These are phyloP conservation scores for Glaucomys volans DNA, from an alignment of 2,113 vertebrate species.

Conservation along the genomic window DNA sequence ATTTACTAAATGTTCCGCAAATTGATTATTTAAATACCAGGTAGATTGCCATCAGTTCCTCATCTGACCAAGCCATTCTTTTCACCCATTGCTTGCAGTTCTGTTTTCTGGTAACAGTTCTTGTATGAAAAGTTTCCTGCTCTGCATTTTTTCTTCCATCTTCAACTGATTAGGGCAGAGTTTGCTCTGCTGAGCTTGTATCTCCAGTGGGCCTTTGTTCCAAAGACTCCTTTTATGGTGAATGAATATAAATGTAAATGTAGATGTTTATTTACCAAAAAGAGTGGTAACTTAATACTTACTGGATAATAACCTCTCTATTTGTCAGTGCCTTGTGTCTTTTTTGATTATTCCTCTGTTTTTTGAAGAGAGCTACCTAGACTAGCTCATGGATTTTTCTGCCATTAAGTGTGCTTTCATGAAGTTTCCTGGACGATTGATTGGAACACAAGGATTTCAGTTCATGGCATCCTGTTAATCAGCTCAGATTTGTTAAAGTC, in stretches of 20 bases:
- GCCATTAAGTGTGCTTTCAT: neutral
- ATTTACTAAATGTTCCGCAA: neutral
- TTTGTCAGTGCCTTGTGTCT: neutral
- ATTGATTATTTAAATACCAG: neutral
- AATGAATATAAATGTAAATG: neutral
- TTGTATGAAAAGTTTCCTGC: neutral
- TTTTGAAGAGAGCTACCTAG: conserved; percentile 42
- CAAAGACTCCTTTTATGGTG: neutral
- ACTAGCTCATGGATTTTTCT: conserved; percentile 13
- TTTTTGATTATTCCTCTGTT: neutral
- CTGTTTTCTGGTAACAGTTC: neutral
- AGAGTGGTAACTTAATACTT: neutral
- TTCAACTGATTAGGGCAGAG: neutral
- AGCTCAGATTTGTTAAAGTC: conserved; percentile 68
- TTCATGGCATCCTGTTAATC: conserved; percentile 39
- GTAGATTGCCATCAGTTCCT: neutral
- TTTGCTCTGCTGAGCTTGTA: neutral
- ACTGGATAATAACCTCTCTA: neutral
- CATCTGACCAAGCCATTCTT: neutral
- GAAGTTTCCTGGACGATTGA: conserved; percentile 52
- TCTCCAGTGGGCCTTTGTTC: neutral
- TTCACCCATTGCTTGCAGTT: neutral
- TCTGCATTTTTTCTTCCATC: neutral
- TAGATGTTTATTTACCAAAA: conserved; percentile 36
- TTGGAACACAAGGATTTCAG: conserved; percentile 49